Conservation (phyloP, 2,888 invertebrate genomes). For the Pristionchus fissidentatus region DNA sequence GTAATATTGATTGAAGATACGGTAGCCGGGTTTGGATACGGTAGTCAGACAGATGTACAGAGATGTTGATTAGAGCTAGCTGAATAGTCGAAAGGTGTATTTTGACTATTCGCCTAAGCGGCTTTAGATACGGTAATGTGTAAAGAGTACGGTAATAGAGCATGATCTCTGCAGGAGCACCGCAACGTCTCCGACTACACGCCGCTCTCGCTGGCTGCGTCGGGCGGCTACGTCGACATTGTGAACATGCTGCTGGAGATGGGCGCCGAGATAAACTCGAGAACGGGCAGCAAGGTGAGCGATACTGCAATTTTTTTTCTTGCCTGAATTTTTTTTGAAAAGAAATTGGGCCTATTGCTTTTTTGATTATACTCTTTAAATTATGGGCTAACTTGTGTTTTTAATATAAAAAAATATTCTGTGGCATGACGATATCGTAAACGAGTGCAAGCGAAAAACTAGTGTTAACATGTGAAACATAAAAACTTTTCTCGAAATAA, state of each 20-base stretch:
- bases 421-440: too few species aligned
- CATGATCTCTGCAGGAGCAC: slow-evolving; percentile 79
- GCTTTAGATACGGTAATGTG: too few species aligned
- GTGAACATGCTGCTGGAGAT: slow-evolving; percentile 92
- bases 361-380: too few species aligned
- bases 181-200: slow-evolving; percentile 99
- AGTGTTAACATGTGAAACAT: too few species aligned
- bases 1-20: not conserved
- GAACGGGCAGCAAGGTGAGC: slow-evolving; percentile 74
- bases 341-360: not conserved
- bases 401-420: too few species aligned
- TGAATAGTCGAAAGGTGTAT: not conserved
- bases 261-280: slow-evolving; percentile 97
- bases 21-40: not conserved
- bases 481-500: too few species aligned
- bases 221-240: slow-evolving; percentile 96
- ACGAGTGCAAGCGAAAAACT: too few species aligned
- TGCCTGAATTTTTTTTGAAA: not conserved
- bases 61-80: not conserved
- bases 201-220: slow-evolving; percentile 96
- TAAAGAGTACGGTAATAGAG: not conserved
- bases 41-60: too few species aligned
- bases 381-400: too few species aligned
- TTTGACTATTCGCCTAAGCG: too few species aligned
- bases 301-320: not conserved